These are phyloP conservation scores for Schizaphis graminum DNA, from an alignment of 2,888 invertebrate genomes.

Conservation along the genomic window DNA sequence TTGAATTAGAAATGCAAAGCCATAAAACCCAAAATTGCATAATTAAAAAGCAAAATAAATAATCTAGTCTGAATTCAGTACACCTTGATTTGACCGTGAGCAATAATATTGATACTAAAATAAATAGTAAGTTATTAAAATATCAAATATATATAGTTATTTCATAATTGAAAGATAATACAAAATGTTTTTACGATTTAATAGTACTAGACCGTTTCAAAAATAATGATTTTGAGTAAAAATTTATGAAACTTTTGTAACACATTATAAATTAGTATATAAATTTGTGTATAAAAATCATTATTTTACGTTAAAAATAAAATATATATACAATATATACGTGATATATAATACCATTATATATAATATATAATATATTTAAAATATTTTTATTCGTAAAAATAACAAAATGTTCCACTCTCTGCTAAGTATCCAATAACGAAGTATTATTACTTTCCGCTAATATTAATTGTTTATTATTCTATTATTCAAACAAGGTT, in stretches of 20 bases:
- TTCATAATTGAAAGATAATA: neutral
- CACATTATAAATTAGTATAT: too few relatives aligned
- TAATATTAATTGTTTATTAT: neutral
- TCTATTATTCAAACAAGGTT: neutral
- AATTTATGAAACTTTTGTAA: too few relatives aligned
- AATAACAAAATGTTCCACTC: neutral
- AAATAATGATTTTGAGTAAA: too few relatives aligned
- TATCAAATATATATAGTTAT: neutral
- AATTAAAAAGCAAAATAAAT: neutral
- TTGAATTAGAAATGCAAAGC: neutral
- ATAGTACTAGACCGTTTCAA: too few relatives aligned
- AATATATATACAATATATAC: too few relatives aligned
- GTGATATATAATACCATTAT: too few relatives aligned
- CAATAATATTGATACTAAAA: neutral
- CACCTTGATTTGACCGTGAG: neutral
- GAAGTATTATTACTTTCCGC: neutral
- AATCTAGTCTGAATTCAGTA: neutral
- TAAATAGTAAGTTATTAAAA: neutral
- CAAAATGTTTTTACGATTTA: too few relatives aligned
- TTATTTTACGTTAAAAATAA: neutral
- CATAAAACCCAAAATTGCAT: neutral
- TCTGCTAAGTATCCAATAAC: neutral
- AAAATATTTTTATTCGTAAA: neutral
- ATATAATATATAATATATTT: neutral
- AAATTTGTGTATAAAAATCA: too few relatives aligned